Evolutionary conservation across 2,113 vertebrate species (phyloP).

Genomic region (Oenanthe melanoleuca): DNA sequence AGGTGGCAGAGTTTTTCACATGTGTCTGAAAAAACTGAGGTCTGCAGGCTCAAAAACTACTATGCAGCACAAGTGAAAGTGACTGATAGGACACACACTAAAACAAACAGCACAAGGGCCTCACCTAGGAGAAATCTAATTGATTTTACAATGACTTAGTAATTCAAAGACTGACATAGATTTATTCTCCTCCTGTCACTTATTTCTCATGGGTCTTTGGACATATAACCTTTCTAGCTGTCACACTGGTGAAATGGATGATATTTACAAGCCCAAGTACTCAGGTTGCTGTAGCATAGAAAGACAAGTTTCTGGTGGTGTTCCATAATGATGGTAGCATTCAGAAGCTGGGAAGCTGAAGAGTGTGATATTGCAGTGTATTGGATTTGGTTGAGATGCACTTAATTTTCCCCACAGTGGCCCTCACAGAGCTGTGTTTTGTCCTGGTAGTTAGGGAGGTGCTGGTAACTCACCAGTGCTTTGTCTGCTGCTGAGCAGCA

Average conservation of each 20-base stretch:
- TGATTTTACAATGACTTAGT: not conserved
- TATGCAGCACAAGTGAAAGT: not conserved
- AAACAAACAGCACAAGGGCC: not conserved
- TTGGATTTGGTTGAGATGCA: not conserved
- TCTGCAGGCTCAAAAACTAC: not conserved
- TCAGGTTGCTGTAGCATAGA: not conserved
- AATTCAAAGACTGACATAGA: not conserved
- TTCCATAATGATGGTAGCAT: not conserved
- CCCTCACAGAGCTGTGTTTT: not conserved
- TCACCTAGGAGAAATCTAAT: not conserved
- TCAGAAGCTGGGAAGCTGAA: not conserved
- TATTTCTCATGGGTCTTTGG: not conserved
- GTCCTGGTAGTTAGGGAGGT: not conserved
- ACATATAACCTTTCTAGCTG: conserved; percentile 16
- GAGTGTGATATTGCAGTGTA: not conserved
- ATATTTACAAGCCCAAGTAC: not conserved
- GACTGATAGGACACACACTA: not conserved
- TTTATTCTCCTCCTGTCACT: not conserved
- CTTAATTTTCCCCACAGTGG: not conserved
- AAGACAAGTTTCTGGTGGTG: not conserved
- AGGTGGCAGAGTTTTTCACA: not conserved
- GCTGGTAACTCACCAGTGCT: not conserved
- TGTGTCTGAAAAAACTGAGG: accelerated
- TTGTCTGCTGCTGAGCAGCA: not conserved
- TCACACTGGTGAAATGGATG: conserved; percentile 6